Evolutionary conservation across 2,888 invertebrate species (phyloP), one percentile per base, ranked within the genome.

Genomic region (Phaedon cochleariae): DNA sequence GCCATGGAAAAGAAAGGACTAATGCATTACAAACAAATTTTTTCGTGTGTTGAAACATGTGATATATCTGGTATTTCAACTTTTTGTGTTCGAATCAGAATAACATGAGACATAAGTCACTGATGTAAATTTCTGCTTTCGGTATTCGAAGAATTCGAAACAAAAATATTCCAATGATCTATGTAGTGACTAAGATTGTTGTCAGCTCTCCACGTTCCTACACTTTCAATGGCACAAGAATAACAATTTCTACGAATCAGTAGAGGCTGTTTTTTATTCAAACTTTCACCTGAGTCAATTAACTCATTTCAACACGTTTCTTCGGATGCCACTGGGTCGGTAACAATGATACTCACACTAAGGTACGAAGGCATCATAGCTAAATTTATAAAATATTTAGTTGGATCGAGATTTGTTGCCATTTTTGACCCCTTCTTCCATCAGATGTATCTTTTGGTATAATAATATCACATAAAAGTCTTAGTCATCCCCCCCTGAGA

Each of bases 231-330:
- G 41, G 15, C 41, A 41, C 41, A 10, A 59, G n/a, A 49, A 51
- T 51, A 49, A 15, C 46, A 48, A 54, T 54, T 64, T 59, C 64
- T 54, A 48, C 31, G 53, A 61, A 60, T 49, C 48, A 62, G 17
- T 59, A 53, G 59, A 34, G 17, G 51, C 12, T 17, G 37, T 55
- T 37, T 51, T 34, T n/a, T n/a, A n/a, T n/a, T 59, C 49, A 53
- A 63, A 68, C 68, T 72, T 68, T 70, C 67, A 68, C 68, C 68
- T 45, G 17, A 65, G 64, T 65, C 68, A 59, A 61, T 61, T 49
- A 60, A 65, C 58, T 67, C 49, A 49, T 53, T 64, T 41, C 57
- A 54, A 51, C 51, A 57, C 41, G 51, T 62, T 57, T 62, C 57
- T 64, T 54, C 54, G 45, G 49, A 64, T 59, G 52, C 54, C 59